Conservation (phyloP, 2,113 vertebrate genomes). For the Pollachius pollachius region DNA sequence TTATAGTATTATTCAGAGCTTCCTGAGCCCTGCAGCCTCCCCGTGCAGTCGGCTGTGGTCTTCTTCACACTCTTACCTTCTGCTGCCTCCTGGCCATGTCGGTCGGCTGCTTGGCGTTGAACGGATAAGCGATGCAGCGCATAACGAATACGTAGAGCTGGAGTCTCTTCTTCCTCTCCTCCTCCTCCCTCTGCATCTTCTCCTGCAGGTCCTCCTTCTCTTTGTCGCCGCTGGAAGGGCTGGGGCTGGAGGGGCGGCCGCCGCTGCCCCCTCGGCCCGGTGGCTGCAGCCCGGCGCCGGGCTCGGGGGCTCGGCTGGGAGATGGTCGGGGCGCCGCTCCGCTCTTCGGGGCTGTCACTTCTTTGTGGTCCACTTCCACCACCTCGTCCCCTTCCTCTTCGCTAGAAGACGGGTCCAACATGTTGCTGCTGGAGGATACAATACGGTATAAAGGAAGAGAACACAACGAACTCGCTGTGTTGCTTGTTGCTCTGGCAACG, state of each 20-base stretch:
- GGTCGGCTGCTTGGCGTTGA: slow-evolving; percentile 96
- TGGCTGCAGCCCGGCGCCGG: slow-evolving; percentile 41
- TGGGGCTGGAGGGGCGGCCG: slow-evolving; percentile 70
- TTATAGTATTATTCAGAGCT: too few species aligned
- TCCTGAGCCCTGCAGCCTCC: too few species aligned
- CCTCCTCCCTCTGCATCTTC: slow-evolving; percentile 91
- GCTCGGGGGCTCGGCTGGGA: slow-evolving; percentile 67
- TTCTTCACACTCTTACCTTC: slow-evolving; percentile 79
- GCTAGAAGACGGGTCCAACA: slow-evolving; percentile 95
- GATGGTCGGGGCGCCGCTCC: slow-evolving; percentile 78
- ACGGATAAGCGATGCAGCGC: slow-evolving; percentile 97
- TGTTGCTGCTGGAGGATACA: slow-evolving; percentile 44
- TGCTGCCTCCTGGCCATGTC: slow-evolving; percentile 97
- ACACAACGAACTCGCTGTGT: slow-evolving; percentile 7
- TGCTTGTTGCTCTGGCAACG: slow-evolving; percentile 3
- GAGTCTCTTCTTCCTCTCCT: slow-evolving; percentile 91
- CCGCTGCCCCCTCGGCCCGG: slow-evolving; percentile 58
- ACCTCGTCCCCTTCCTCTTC: slow-evolving; percentile 92
- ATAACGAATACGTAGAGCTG: slow-evolving; percentile 98
- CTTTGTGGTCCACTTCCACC: slow-evolving; percentile 83
- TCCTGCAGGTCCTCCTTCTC: slow-evolving; percentile 91
- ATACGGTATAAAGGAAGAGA: background rate
- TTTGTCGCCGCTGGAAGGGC: slow-evolving; percentile 83
- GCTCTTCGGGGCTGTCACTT: slow-evolving; percentile 77
- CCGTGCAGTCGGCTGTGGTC: too few species aligned